Percentiles rank a stretch among this genome's conserved stretches.
Evolutionary conservation across 35 echinoderm and acorn worm genomes (phyloP).

Genomic region (Apostichopus parvimensis): DNA sequence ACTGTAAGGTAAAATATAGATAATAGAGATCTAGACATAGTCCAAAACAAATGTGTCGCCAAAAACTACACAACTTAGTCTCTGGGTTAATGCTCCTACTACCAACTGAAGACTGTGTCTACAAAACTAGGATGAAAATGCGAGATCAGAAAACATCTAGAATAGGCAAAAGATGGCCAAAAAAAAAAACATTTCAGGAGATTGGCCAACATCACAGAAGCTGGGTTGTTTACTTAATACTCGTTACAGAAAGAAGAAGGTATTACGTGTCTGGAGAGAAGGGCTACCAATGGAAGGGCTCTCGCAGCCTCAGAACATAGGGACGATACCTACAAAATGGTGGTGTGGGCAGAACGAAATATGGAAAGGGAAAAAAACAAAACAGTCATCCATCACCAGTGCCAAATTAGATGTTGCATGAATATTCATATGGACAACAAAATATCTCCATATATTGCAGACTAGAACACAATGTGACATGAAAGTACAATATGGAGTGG

Average conservation of each 20-base stretch:
- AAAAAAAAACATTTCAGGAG: neutral
- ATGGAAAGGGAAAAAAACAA: neutral
- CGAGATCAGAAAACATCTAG: neutral
- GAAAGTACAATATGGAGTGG: neutral
- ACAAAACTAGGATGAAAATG: neutral
- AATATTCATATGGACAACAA: too few species aligned
- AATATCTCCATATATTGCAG: too few species aligned
- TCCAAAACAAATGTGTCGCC: too few species aligned
- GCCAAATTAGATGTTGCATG: too few species aligned
- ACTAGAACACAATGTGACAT: neutral
- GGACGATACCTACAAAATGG: neutral
- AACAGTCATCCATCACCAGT: neutral
- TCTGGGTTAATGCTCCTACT: too few species aligned
- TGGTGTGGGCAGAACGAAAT: neutral
- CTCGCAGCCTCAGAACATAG: constrained; percentile 16
- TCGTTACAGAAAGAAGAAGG: neutral
- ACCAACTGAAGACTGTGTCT: too few species aligned
- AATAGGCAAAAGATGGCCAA: neutral
- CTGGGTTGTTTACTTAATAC: neutral
- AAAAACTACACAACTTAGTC: neutral
- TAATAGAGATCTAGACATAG: too few species aligned
- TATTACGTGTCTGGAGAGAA: constrained; percentile 47
- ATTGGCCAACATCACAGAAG: neutral
- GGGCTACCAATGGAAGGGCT: constrained; percentile 1
- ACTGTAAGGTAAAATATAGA: too few species aligned